These are phyloP conservation scores for Clostera curtula DNA, from an alignment of 2,888 invertebrate genomes.

Conservation along the genomic window DNA sequence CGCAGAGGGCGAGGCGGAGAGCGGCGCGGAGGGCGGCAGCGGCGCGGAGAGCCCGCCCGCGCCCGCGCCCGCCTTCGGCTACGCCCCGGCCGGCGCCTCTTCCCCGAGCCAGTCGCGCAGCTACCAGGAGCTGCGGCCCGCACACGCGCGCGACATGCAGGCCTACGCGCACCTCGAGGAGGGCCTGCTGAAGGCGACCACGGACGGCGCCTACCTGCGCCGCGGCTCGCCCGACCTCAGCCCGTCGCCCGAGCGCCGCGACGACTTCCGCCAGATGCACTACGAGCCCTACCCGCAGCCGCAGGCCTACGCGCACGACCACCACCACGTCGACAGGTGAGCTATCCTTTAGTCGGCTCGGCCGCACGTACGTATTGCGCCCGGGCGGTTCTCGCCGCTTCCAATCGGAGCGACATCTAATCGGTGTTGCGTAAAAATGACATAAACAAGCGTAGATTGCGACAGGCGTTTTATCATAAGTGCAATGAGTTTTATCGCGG, in stretches of 20 bases:
- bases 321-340: slow-evolving; percentile 53
- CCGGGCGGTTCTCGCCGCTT: no score
- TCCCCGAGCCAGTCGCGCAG: slow-evolving; percentile 61
- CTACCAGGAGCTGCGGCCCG: slow-evolving; percentile 67
- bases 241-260: slow-evolving; percentile 51
- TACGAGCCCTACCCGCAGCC: slow-evolving; percentile 52
- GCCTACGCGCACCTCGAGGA: slow-evolving; percentile 58
- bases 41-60: slow-evolving; percentile 55
- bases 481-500: no score
- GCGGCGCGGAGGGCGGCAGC: slow-evolving; percentile 35
- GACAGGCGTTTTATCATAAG: no score
- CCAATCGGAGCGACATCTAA: no score
- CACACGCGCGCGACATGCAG: slow-evolving; percentile 65
- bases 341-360: slow-evolving; percentile 13
- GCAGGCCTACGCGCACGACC: slow-evolving; percentile 45
- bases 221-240: slow-evolving; percentile 46
- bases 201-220: slow-evolving; percentile 50
- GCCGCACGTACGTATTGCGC: no score
- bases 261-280: slow-evolving; percentile 50
- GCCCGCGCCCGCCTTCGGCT: slow-evolving; percentile 49
- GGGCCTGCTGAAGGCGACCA: slow-evolving; percentile 43
- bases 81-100: slow-evolving; percentile 48
- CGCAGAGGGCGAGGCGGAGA: slow-evolving; percentile 56
- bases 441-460: no score
- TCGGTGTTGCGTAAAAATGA: no score